Evolutionary conservation across 2,888 invertebrate genomes (phyloP).

Genomic region (Cancer borealis): DNA sequence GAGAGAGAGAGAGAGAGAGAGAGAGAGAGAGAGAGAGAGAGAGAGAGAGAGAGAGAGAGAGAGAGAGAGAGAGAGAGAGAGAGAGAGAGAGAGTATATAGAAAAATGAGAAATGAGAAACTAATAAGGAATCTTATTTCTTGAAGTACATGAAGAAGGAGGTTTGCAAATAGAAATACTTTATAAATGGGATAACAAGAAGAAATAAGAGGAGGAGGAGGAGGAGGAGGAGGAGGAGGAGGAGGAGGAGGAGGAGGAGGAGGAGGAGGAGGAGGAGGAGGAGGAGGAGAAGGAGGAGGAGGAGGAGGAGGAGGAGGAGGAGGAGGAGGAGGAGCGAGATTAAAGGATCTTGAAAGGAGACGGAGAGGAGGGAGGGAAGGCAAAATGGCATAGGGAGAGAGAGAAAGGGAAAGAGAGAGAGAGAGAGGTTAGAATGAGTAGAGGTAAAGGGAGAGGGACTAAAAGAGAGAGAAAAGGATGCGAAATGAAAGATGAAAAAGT

Average conservation of each 20-base stretch:
- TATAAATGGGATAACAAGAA: conserved; percentile 2
- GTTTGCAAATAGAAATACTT: not conserved
- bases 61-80: conserved; percentile 25
- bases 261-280: not conserved
- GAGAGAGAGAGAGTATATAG: not conserved
- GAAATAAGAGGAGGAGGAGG: not conserved
- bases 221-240: not conserved
- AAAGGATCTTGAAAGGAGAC: too few relatives aligned
- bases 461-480: too few relatives aligned
- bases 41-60: conserved; percentile 12
- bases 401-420: too few relatives aligned
- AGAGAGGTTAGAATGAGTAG: too few relatives aligned
- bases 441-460: too few relatives aligned
- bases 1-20: conserved; percentile 6
- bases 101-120: too few relatives aligned
- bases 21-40: not conserved
- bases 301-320: not conserved
- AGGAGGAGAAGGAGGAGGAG: not conserved
- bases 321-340: not conserved
- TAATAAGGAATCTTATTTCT: not conserved
- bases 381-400: too few relatives aligned
- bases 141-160: not conserved
- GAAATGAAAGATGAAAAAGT: not conserved
- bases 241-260: conserved; percentile 3
- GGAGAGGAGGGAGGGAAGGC: too few relatives aligned